These are phyloP conservation scores for Mamestra brassicae DNA, from an alignment of 2,888 invertebrate species.

Conservation along the genomic window DNA sequence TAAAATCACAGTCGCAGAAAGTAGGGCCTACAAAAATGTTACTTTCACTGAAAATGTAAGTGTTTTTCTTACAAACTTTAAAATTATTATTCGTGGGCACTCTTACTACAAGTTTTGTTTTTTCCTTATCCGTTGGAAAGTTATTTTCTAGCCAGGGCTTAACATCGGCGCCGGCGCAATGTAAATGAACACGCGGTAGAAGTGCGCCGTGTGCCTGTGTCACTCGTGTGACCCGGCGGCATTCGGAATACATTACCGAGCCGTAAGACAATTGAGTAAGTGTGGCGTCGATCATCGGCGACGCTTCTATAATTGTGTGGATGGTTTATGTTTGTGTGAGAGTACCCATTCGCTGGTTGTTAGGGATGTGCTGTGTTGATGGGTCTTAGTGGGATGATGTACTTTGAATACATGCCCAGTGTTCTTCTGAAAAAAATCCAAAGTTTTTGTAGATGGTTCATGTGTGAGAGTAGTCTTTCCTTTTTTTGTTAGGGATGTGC, in stretches of 20 bases:
- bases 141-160: constrained; percentile 64
- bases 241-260: constrained; percentile 83
- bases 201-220: constrained; percentile 73
- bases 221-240: constrained; percentile 81
- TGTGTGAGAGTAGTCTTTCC: constrained; percentile 21
- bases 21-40: neutral
- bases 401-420: no score
- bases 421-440: no score
- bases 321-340: constrained; percentile 41
- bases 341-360: constrained; percentile 23
- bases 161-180: constrained; percentile 70
- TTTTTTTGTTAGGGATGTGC: constrained; percentile 7
- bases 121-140: constrained; percentile 60
- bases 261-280: constrained; percentile 76
- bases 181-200: constrained; percentile 70
- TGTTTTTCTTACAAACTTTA: constrained; percentile 24
- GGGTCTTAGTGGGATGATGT: neutral
- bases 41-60: constrained; percentile 38
- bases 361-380: neutral
- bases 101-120: constrained; percentile 10
- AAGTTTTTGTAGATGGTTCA: constrained; percentile 45
- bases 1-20: constrained; percentile 28
- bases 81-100: constrained; percentile 31
- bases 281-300: constrained; percentile 66
- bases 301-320: constrained; percentile 58